Percentiles rank a stretch among this genome's conserved stretches.
phyloP scores from a whole-genome alignment of 2,888 invertebrate genomes.

The Lysandra bellargus region DNA sequence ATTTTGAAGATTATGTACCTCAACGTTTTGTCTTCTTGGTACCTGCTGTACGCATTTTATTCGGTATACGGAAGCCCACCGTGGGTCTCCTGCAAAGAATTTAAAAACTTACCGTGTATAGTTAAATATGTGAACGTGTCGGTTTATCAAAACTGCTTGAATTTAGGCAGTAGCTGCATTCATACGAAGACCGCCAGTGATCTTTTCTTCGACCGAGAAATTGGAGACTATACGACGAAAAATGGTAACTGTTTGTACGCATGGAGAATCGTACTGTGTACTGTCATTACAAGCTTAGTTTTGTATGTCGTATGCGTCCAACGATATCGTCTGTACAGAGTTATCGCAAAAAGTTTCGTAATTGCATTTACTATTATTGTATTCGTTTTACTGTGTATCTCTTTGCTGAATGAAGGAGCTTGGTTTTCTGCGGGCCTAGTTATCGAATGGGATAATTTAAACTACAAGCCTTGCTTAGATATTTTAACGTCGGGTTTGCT shows the following conservation, averaged over 20 bases:
- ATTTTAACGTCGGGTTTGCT: conserved; percentile 54
- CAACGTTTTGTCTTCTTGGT: conserved; percentile 61
- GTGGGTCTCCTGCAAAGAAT: conserved; percentile 65
- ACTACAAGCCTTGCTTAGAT: conserved; percentile 45
- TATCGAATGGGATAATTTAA: conserved; percentile 49
- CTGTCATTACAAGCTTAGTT: conserved; percentile 46
- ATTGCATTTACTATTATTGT: conserved; percentile 51
- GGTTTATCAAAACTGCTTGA: conserved; percentile 65
- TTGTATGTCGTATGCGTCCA: conserved; percentile 59
- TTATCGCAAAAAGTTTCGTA: conserved; percentile 50
- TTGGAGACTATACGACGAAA: conserved; percentile 55
- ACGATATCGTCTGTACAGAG: conserved; percentile 54
- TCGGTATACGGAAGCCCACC: conserved; percentile 61
- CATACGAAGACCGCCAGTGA: conserved; percentile 62
- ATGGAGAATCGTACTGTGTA: conserved; percentile 57
- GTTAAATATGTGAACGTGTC: conserved; percentile 65
- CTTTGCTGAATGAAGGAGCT: conserved; percentile 60
- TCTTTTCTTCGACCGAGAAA: conserved; percentile 63
- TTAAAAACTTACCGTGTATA: conserved; percentile 59
- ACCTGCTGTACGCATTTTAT: conserved; percentile 61
- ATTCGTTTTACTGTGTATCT: conserved; percentile 58
- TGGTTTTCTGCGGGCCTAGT: conserved; percentile 59
- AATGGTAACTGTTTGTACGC: conserved; percentile 48
- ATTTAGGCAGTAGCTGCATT: conserved; percentile 57
- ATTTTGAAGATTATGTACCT: conserved; percentile 57